phyloP scores from a whole-genome alignment of 2,797 vertebrate species.

The Onychomys torridus region DNA sequence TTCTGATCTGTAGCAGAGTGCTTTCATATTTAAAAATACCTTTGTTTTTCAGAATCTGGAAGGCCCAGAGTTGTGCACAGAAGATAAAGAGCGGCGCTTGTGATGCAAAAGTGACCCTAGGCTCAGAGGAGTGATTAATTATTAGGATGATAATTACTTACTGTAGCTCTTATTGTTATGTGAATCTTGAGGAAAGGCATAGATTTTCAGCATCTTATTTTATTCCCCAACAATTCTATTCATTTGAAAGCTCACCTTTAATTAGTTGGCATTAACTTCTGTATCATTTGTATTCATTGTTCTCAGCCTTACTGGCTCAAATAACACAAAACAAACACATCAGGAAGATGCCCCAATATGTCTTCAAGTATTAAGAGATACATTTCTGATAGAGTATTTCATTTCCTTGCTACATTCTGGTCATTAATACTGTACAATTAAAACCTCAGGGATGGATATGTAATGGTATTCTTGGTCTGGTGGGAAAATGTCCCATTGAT shows the following conservation, averaged over 20 bases:
- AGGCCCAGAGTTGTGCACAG: not conserved
- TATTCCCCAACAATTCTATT: slow-evolving; percentile 13
- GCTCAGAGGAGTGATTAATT: slow-evolving; percentile 14
- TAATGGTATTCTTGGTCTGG: slow-evolving; percentile 36
- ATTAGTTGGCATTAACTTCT: slow-evolving; percentile 36
- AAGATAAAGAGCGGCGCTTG: not conserved
- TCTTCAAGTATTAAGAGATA: slow-evolving; percentile 37
- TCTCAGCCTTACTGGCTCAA: slow-evolving; percentile 2
- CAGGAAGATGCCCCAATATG: not conserved
- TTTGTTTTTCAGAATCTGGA: slow-evolving; percentile 9
- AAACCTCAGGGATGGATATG: slow-evolving; percentile 3
- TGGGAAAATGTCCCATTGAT: not conserved
- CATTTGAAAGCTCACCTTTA: slow-evolving; percentile 54
- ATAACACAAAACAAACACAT: slow-evolving; percentile 42
- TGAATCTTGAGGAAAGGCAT: slow-evolving; percentile 25
- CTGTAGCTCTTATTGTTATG: not conserved
- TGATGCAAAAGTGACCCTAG: not conserved
- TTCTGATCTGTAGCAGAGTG: not conserved
- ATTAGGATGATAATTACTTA: not conserved
- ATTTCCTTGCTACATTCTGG: slow-evolving; percentile 24
- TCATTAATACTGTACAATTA: slow-evolving; percentile 57
- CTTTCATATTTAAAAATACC: slow-evolving; percentile 35
- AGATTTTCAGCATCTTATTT: slow-evolving; percentile 10
- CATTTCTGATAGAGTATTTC: not conserved
- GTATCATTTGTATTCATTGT: slow-evolving; percentile 39